Evolutionary conservation across 2,113 vertebrate species (phyloP).

Genomic region (Balaenoptera acutorostrata): DNA sequence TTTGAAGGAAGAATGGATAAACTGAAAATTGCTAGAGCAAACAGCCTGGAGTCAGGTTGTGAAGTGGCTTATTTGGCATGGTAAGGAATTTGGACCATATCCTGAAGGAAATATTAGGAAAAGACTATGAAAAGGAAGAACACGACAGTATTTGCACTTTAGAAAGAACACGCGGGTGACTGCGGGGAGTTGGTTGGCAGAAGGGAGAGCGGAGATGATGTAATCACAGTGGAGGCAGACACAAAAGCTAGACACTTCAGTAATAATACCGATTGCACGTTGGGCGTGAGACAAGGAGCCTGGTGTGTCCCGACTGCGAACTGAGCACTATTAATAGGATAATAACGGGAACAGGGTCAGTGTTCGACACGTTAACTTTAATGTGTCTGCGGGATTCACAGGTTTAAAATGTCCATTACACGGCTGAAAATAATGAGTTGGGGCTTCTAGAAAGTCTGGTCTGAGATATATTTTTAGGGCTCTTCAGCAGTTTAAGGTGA

Average conservation of each 20-base stretch:
- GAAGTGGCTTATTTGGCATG: background rate
- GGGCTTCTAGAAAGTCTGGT: background rate
- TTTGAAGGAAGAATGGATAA: background rate
- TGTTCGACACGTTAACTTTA: background rate
- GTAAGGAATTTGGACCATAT: background rate
- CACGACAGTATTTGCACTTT: background rate
- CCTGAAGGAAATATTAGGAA: background rate
- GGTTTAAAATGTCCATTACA: background rate
- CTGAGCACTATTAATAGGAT: background rate
- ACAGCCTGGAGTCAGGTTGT: background rate
- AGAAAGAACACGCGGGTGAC: background rate
- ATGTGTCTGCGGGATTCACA: background rate
- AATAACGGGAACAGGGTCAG: background rate
- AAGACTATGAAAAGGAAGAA: background rate
- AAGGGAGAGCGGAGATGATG: background rate
- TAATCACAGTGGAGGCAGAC: background rate
- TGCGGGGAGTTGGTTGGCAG: background rate
- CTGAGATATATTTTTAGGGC: background rate
- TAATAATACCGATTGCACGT: background rate
- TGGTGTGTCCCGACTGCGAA: background rate
- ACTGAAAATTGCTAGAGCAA: background rate
- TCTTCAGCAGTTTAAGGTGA: background rate
- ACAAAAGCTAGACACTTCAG: background rate
- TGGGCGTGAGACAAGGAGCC: background rate
- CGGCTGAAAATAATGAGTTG: background rate